Base-by-base conservation (phyloP, 2,113 vertebrate genomes). In the Rissa tridactyla region DNA sequence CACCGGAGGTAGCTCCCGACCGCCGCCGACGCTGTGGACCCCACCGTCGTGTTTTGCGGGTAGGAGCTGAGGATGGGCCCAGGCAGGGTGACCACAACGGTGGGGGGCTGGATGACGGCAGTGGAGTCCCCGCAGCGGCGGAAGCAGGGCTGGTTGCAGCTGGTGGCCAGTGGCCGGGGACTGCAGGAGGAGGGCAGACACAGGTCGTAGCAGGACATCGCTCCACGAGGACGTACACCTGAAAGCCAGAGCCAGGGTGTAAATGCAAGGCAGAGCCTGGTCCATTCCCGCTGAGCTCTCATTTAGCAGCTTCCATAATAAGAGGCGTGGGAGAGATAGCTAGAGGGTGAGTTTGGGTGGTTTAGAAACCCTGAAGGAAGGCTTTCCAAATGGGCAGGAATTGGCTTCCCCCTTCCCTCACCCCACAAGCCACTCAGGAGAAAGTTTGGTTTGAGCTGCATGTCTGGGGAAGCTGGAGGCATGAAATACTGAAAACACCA, bases 31-130 rank as follows among this genome's bases (percentile, higher is more conserved):
- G 93, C 94, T 0, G 96, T 96, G 87, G 96, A 96, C 4, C 96
- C 96, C 93, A 97, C 89, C 0, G 78, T 32, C 0, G 95, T 96
- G 75, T 69, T 96, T 47, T 97, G 96, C 0, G 84, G 62, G 84
- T 90, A 97, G 49, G 96, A 97, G 87, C 95, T 97, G 87, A 97
- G 94, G 73, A 96, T 96, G 93, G 96, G 93, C 34, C 96, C 96
- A 0, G 96, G 96, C 49, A 97, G 54, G 18, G 96, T 97, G 57
- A 97, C 73, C 87, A 96, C 11, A 0, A 97, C 73, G 0, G 95
- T 96, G 75, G 95, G 95, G 0, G 96, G 96, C 70, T 96, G 96
- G 87, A 97, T 96, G 89, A 96, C 0, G 8, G 93, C 1, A 0
- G 91, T 90, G 84, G 96, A 96, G 92, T 97, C 95, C 40, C 87